Evolutionary conservation across 2,888 invertebrate species (phyloP), one percentile per base, ranked within the genome.

Genomic region (Tiphia femorata): DNA sequence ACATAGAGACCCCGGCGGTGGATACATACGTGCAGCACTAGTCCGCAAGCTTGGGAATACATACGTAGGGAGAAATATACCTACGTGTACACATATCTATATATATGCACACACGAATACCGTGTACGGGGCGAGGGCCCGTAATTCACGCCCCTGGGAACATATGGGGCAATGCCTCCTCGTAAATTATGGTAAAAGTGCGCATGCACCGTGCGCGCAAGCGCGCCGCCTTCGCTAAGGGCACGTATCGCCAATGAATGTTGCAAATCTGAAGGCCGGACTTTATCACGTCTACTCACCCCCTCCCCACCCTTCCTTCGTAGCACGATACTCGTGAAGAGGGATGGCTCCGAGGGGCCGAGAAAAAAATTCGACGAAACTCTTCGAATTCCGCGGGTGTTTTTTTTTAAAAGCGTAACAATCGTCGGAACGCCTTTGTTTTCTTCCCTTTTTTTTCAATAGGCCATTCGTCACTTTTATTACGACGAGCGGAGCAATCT

Each of bases 161-260:
- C 55, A 56, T 62, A 60, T 60, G 62, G 59, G 37, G 25, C 46
- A 46, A 48, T 46, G 56, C 58, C 48, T 49, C 35, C 47, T 38
- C 62, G 51, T 62, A 62, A 62, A 60, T 60, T 59, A 62, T 41
- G 47, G 51, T 49, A 56, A 62, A 62, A 62, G 59, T 62, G 49
- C 50, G 56, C 55, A 52, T 52, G 60, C 40, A 30, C 50, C 35
- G 33, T 47, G 30, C 37, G 30, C 41, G 16, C 20, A 38, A 46
- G 30, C 37, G 30, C 41, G 16, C 20, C 40, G 8, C 50, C 47
- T 49, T 50, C 48, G 29, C 41, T 20, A 41, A 48, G 49, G 58
- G 55, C 58, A 59, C 51, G 54, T 62, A 54, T 51, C 49, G 51
- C 35, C 58, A 50, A 58, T 62, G 58, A 62, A 62, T 58, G 54